Conservation (phyloP, 2,888 invertebrate genomes). For the Drosophila kuntzei region DNA sequence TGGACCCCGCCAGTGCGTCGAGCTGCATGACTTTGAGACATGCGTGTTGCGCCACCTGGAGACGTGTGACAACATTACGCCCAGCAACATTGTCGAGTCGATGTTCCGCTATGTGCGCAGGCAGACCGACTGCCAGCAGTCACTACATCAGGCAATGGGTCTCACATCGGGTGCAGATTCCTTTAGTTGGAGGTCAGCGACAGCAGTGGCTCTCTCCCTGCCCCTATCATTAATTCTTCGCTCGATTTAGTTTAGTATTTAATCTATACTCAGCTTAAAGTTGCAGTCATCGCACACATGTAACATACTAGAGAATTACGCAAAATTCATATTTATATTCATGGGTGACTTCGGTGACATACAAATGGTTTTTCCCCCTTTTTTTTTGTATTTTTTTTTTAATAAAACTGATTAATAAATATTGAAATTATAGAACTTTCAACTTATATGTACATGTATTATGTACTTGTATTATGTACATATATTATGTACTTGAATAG, state of each 20-base stretch:
- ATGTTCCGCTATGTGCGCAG: conserved; percentile 90
- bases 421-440: too few species aligned
- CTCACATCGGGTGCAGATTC: not conserved
- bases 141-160: conserved; percentile 20
- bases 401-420: too few species aligned
- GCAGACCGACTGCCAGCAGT: conserved; percentile 87
- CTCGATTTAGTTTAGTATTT: conserved; percentile 2
- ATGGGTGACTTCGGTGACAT: not conserved
- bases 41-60: conserved; percentile 85
- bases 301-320: not conserved
- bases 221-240: not conserved
- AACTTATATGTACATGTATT: too few species aligned
- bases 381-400: conserved; percentile 4
- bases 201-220: not conserved
- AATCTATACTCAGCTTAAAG: not conserved
- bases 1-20: conserved; percentile 85
- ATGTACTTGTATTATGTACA: too few species aligned
- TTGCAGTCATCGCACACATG: not conserved
- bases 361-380: not conserved
- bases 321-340: not conserved
- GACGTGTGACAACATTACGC: conserved; percentile 90
- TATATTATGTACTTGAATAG: too few species aligned
- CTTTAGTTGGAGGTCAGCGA: not conserved
- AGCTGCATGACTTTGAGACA: conserved; percentile 76
- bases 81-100: conserved; percentile 92